A percentile compares a stretch with the other conserved stretches of the same genome.
These are phyloP conservation scores for Onychomys torridus DNA, from an alignment of 2,797 vertebrate species.

Conservation along the genomic window DNA sequence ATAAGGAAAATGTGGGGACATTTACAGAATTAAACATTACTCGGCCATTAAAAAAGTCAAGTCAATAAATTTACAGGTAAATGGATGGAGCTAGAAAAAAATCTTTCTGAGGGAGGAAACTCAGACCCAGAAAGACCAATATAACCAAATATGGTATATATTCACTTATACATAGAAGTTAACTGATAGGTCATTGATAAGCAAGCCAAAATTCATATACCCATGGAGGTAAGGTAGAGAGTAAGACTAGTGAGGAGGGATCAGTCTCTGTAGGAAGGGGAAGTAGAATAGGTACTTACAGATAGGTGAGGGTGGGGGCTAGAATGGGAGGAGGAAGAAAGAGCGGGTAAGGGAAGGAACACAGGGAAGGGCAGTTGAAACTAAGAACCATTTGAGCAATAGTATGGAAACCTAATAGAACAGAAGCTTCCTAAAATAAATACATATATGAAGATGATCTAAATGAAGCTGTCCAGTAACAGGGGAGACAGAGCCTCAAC, in stretches of 20 bases:
- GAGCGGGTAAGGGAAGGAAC: not conserved
- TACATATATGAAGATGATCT: not conserved
- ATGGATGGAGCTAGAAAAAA: not conserved
- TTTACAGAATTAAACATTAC: not conserved
- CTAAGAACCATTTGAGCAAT: not conserved
- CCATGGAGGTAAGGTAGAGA: not conserved
- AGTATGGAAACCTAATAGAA: not conserved
- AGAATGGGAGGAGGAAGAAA: not conserved
- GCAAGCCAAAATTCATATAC: not conserved
- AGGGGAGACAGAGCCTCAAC: not conserved
- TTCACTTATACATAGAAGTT: not conserved
- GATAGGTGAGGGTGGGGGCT: not conserved
- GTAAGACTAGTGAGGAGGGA: too few relatives aligned
- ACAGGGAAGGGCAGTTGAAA: not conserved
- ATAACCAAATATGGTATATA: too few relatives aligned
- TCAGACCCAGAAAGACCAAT: not conserved
- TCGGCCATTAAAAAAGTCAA: not conserved
- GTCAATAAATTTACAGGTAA: not conserved
- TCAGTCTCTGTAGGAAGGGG: not conserved
- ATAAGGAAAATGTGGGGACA: not conserved
- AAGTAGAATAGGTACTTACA: not conserved
- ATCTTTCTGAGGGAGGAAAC: not conserved
- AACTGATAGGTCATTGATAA: not conserved
- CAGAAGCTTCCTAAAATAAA: not conserved
- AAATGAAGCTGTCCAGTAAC: not conserved